Percentiles rank a stretch among this genome's conserved stretches.
Conservation (phyloP, 1,140 invertebrate species). For the Reticulitermes speratus region DNA sequence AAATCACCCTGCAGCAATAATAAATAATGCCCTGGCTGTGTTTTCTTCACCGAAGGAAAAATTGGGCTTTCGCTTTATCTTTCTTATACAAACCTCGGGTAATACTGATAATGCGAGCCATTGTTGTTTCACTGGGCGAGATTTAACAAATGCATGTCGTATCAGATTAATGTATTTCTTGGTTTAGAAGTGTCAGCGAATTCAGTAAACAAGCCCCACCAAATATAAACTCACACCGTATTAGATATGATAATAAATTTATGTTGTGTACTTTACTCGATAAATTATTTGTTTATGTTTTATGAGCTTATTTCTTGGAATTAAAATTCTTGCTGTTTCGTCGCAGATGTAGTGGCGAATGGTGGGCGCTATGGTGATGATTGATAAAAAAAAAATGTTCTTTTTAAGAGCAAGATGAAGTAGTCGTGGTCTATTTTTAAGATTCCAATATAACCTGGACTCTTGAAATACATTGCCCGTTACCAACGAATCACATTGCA, state of each 20-base stretch:
- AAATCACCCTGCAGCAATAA: constrained; percentile 16
- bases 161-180: not conserved
- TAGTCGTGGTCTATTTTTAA: no score
- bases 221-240: not conserved
- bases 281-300: not conserved
- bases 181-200: not conserved
- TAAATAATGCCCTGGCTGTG: not conserved
- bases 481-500: no score
- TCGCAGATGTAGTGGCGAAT: not conserved
- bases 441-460: no score
- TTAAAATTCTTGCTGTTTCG: not conserved
- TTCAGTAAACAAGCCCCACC: not conserved
- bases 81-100: not conserved
- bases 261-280: not conserved
- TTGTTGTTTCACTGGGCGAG: not conserved
- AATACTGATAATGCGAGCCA: not conserved
- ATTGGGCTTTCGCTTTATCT: not conserved
- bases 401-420: no score
- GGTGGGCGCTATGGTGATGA: no score
- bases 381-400: no score
- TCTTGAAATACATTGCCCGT: no score
- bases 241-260: not conserved
- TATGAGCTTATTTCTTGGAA: not conserved
- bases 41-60: not conserved
- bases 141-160: not conserved